Percentiles rank a stretch among this genome's conserved stretches.
phyloP scores from a whole-genome alignment of 2,797 vertebrate genomes.

The Gouania willdenowi region DNA sequence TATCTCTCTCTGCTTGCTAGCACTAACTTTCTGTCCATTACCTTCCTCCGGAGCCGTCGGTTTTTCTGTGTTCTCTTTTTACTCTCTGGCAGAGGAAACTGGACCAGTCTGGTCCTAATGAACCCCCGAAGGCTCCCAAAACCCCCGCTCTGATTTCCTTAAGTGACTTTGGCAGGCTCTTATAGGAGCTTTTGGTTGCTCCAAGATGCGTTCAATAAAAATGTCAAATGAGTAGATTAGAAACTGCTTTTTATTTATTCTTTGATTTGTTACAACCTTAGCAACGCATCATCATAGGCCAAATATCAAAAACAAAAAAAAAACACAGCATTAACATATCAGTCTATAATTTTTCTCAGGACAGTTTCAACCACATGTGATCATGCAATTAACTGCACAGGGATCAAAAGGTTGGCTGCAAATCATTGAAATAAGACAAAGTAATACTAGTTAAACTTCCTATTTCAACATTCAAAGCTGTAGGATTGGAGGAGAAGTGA shows the following conservation, averaged over 20 bases:
- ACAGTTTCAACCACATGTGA: conserved; percentile 28
- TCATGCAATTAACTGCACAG: conserved; percentile 26
- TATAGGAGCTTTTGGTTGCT: conserved; percentile 57
- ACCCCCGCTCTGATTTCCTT: conserved; percentile 68
- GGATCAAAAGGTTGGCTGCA: conserved; percentile 15
- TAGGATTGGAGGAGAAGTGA: conserved; percentile 14
- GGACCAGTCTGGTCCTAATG: conserved; percentile 70
- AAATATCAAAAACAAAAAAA: conserved; percentile 42
- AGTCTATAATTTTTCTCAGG: conserved; percentile 27
- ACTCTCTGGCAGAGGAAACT: conserved; percentile 60
- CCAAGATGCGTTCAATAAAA: conserved; percentile 70
- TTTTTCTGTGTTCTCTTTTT: conserved; percentile 44
- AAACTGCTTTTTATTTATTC: conserved; percentile 50
- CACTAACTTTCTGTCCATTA: conserved; percentile 35
- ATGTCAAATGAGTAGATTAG: conserved; percentile 70
- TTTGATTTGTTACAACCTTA: conserved; percentile 48
- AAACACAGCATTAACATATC: conserved; percentile 20
- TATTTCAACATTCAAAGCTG: conserved; percentile 32
- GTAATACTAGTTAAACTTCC: no score
- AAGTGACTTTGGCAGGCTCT: conserved; percentile 71
- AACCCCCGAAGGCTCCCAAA: conserved; percentile 69
- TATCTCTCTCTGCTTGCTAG: background rate
- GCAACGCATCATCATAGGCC: conserved; percentile 22
- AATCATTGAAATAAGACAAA: conserved; percentile 1
- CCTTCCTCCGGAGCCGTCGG: conserved; percentile 27